Evolutionary conservation across 2,797 vertebrate species (phyloP).

Genomic region (Pseudochirops corinnae): DNA sequence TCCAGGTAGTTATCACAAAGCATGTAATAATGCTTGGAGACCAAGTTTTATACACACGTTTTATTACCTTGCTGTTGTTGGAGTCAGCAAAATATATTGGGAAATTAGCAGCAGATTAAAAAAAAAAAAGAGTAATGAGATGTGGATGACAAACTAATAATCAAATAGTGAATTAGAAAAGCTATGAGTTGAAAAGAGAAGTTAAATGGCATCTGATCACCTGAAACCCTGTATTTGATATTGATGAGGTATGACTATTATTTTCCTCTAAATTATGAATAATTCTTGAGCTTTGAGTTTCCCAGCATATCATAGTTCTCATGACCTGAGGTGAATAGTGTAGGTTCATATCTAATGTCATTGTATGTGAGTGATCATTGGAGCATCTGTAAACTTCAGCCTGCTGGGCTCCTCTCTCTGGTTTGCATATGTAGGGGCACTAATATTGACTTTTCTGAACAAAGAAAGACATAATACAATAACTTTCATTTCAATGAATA

Average conservation of each 20-base stretch:
- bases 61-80: not conserved
- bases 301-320: not conserved
- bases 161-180: not conserved
- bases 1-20: not conserved
- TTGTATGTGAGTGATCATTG: not conserved
- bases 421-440: not conserved
- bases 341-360: not conserved
- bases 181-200: not conserved
- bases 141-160: not conserved
- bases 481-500: not conserved
- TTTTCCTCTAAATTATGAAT: not conserved
- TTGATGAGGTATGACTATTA: not conserved
- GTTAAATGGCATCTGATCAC: not conserved
- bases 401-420: not conserved
- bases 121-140: not conserved
- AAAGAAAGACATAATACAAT: not conserved
- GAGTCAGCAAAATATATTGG: not conserved
- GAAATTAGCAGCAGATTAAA: not conserved
- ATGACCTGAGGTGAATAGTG: not conserved
- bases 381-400: not conserved
- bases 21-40: not conserved
- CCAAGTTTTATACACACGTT: not conserved
- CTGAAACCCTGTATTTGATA: not conserved
- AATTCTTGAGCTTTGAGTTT: not conserved
- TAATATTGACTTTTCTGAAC: not conserved